phyloP scores from a whole-genome alignment of 2,888 invertebrate species.

The Alentia gelatinosa region DNA sequence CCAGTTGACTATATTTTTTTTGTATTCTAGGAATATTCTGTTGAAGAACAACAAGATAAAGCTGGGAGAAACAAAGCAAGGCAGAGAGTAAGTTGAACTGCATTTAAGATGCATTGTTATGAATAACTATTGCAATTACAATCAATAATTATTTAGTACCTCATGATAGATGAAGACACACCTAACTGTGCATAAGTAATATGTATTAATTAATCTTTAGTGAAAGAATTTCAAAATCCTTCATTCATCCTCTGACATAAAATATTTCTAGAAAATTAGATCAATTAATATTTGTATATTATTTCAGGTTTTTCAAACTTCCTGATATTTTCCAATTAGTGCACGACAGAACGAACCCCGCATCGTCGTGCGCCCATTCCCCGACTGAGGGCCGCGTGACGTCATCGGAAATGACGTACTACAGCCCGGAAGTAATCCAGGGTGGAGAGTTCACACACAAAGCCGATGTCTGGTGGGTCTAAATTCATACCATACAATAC shows the following conservation, averaged over 20 bases:
- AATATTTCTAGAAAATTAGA: too few relatives aligned
- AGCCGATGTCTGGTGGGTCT: constrained; percentile 27
- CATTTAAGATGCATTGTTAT: too few relatives aligned
- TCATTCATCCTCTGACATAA: too few relatives aligned
- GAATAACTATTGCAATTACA: too few relatives aligned
- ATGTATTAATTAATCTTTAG: too few relatives aligned
- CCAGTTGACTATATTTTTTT: neutral
- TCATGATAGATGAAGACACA: too few relatives aligned
- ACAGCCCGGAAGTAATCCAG: constrained; percentile 21
- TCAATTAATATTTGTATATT: too few relatives aligned
- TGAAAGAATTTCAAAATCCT: too few relatives aligned
- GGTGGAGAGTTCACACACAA: constrained; percentile 3
- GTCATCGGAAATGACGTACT: constrained; percentile 28
- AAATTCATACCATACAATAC: neutral
- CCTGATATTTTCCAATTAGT: neutral
- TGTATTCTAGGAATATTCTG: neutral
- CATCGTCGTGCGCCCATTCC: neutral
- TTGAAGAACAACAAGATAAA: constrained; percentile 32
- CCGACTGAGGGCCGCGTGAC: constrained; percentile 22
- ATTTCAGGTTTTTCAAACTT: neutral
- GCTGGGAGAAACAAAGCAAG: constrained; percentile 50
- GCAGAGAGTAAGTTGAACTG: constrained; percentile 47
- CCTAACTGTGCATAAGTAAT: too few relatives aligned
- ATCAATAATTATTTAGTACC: too few relatives aligned
- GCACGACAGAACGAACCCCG: neutral